phyloP scores from a whole-genome alignment of 2,888 invertebrate species.

The Piscicola geometra region DNA sequence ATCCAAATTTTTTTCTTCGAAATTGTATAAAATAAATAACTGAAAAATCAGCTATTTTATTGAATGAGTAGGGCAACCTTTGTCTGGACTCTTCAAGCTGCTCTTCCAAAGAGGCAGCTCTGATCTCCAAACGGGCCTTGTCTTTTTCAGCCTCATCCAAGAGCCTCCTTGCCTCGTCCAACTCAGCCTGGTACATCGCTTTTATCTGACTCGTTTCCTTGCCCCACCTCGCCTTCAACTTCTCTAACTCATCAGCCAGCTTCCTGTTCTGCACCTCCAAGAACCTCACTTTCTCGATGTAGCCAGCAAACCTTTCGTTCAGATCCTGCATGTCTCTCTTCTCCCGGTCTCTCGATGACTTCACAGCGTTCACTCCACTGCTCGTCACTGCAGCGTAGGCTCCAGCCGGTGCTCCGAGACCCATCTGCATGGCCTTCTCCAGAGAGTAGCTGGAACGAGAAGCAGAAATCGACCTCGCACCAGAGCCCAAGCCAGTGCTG shows the following conservation, averaged over 20 bases:
- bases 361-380: constrained; percentile 52
- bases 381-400: constrained; percentile 48
- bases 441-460: neutral
- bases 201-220: constrained; percentile 52
- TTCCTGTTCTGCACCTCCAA: constrained; percentile 57
- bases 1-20: too few species aligned
- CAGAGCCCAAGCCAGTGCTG: neutral
- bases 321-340: constrained; percentile 60
- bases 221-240: constrained; percentile 45
- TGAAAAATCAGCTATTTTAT: too few species aligned
- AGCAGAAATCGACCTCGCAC: neutral
- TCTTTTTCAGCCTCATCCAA: constrained; percentile 58
- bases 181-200: constrained; percentile 57
- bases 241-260: constrained; percentile 53
- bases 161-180: constrained; percentile 57
- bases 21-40: too few species aligned
- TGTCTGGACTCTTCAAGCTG: constrained; percentile 53
- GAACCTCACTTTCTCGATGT: constrained; percentile 58
- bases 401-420: constrained; percentile 43
- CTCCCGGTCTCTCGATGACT: constrained; percentile 56
- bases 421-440: neutral
- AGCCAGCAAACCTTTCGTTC: constrained; percentile 59
- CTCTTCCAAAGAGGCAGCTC: constrained; percentile 55
- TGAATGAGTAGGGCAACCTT: constrained; percentile 44
- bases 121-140: constrained; percentile 58